These are phyloP conservation scores for Sebastes jordani DNA, from an alignment of 2,797 vertebrate genomes.

Conservation along the genomic window DNA sequence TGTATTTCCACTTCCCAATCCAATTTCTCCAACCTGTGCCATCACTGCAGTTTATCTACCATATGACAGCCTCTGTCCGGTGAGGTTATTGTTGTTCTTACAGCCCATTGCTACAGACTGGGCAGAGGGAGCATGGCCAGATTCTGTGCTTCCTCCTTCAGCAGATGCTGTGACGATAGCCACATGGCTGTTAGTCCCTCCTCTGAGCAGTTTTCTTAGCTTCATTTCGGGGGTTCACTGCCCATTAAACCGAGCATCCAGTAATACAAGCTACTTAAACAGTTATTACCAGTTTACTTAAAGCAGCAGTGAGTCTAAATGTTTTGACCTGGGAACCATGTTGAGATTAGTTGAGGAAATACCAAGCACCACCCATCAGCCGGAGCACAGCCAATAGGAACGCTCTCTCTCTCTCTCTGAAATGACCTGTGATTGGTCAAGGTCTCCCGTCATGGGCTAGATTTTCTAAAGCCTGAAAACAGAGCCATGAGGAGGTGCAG, in stretches of 20 bases:
- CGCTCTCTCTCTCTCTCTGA: too few species aligned
- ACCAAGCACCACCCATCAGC: not conserved
- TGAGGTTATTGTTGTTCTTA: constrained; percentile 21
- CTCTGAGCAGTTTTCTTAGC: not conserved
- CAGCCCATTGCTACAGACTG: not conserved
- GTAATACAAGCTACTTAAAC: not conserved
- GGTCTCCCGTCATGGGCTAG: too few species aligned
- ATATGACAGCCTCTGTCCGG: constrained; percentile 1
- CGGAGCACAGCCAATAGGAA: too few species aligned
- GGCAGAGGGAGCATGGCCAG: not conserved
- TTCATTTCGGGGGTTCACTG: not conserved
- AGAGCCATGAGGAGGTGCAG: too few species aligned
- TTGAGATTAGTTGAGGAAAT: too few species aligned
- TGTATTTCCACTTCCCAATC: not conserved
- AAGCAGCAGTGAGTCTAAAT: too few species aligned
- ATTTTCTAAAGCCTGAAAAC: too few species aligned
- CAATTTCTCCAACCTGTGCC: not conserved
- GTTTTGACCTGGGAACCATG: too few species aligned
- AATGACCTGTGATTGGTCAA: too few species aligned
- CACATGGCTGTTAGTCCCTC: constrained; percentile 12
- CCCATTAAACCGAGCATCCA: not conserved
- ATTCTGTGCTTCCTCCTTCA: constrained; percentile 18
- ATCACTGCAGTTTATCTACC: constrained; percentile 9
- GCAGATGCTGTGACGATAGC: constrained; percentile 34
- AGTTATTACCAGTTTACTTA: not conserved